Evolutionary conservation across 2,113 vertebrate species (phyloP), one percentile per base, ranked within the genome.

Genomic region (Chloropsis hardwickii): DNA sequence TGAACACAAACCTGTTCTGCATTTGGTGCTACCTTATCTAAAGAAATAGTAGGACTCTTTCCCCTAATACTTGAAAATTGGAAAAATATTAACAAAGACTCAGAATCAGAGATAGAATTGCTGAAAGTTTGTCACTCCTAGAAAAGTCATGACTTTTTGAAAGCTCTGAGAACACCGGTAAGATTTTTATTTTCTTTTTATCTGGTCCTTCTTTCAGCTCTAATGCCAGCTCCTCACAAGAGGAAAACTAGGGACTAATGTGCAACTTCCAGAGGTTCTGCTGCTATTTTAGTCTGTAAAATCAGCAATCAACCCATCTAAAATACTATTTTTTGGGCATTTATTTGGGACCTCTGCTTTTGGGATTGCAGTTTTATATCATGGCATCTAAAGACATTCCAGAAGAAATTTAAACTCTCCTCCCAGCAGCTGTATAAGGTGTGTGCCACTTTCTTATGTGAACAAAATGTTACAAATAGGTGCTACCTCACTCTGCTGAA

Each of bases 401-500:
- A 35, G 6, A 87, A 56, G 9, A 54, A 78, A 73, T 9, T 15
- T 6, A 27, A 72, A 11, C 3, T 31, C 27, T 60, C 14, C 18
- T 58, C 35, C 9, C 40, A 74, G 23, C 31, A 69, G 8, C 8
- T 37, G 6, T 23, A 1, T 19, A 27, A 15, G 16, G 2, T 27
- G 11, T 0, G 0, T 33, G 10, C 4, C 27, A 57, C 5, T 6
- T 45, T 77, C 40, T n/a, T 10, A 19, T 2, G 15, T 4, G 2
- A 27, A 80, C 20, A 47, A 37, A 22, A 25, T 4, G 1, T 8
- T n/a, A 21, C 25, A 57, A 39, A 9, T 29, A 73, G 5, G 1
- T 31, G 31, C 6, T 42, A 14, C 5, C 18, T 42, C 47, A 9
- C 18, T 39, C 39, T 57, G 18, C 21, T 61, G 22, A 90, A 85